Evolutionary conservation across 2,888 invertebrate genomes (phyloP).

Genomic region (Stenichneumon culpator): DNA sequence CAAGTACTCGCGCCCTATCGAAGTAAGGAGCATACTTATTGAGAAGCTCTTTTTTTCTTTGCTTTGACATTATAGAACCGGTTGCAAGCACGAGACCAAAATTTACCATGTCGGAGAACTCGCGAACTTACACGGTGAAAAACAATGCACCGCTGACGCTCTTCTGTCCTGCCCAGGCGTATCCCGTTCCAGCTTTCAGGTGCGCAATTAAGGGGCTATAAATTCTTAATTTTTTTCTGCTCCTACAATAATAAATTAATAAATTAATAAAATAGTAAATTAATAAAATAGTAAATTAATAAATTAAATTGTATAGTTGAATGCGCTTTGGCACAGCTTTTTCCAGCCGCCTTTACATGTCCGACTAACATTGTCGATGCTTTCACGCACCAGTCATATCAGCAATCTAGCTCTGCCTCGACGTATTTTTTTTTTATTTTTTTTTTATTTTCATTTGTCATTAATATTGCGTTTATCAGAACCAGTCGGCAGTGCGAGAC

Average conservation of each 20-base stretch:
- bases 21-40: conserved; percentile 9
- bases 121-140: conserved; percentile 82
- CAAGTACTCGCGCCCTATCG: not conserved
- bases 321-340: conserved; percentile 2
- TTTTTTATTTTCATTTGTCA: conserved; percentile 13
- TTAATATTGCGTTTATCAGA: conserved; percentile 75
- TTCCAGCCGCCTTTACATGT: not conserved
- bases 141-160: conserved; percentile 86
- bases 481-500: conserved; percentile 84
- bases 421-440: conserved; percentile 3
- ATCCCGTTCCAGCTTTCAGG: conserved; percentile 91
- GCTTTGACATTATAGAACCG: conserved; percentile 87
- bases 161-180: conserved; percentile 92
- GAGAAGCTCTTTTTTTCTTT: conserved; percentile 61
- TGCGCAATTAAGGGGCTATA: conserved; percentile 75
- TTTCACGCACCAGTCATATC: not conserved
- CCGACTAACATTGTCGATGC: not conserved
- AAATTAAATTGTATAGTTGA: not conserved
- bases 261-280: too few relatives aligned
- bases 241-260: too few relatives aligned
- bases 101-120: conserved; percentile 85
- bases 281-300: not conserved
- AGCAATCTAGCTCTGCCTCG: too few relatives aligned
- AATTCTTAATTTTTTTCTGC: not conserved
- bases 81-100: conserved; percentile 88